Evolutionary conservation across 2,113 vertebrate genomes (phyloP).

Genomic region (Datnioides undecimradiatus): DNA sequence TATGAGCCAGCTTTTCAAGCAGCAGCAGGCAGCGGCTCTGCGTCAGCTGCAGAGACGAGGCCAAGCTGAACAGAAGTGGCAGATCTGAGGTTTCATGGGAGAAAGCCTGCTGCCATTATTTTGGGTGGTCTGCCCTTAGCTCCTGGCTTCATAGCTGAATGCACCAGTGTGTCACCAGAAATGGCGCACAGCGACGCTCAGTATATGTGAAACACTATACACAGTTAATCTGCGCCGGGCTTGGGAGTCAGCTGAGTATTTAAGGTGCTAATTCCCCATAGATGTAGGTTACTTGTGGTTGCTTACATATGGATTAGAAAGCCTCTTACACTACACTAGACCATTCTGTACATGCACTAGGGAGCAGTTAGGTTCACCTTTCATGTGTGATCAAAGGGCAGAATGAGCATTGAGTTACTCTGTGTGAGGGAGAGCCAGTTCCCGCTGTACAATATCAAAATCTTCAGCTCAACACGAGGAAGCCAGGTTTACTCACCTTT

Average conservation of each 20-base stretch:
- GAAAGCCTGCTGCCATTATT: slow-evolving; percentile 29
- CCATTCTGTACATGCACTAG: not conserved
- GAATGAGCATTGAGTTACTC: not conserved
- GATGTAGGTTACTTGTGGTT: slow-evolving; percentile 1
- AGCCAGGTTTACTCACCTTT: slow-evolving; percentile 86
- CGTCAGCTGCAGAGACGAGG: slow-evolving; percentile 47
- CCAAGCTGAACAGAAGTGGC: slow-evolving; percentile 41
- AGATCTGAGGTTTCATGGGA: slow-evolving; percentile 51
- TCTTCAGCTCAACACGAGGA: not conserved
- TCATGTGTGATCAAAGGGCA: not conserved
- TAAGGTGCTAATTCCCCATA: not conserved
- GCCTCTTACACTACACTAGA: not conserved
- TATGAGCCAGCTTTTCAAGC: slow-evolving; percentile 32
- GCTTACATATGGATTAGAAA: slow-evolving; percentile 9
- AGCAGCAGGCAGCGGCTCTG: slow-evolving; percentile 25
- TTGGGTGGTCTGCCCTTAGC: slow-evolving; percentile 35
- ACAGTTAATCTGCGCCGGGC: not conserved
- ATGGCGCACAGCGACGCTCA: slow-evolving; percentile 17
- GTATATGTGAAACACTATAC: slow-evolving; percentile 14
- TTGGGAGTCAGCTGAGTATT: not conserved
- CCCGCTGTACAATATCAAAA: not conserved
- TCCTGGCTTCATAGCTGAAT: slow-evolving; percentile 33
- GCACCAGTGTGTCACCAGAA: slow-evolving; percentile 23
- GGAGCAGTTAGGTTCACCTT: not conserved
- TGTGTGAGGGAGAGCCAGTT: not conserved